Evolutionary conservation across 2,888 invertebrate genomes (phyloP), one percentile per base, ranked within the genome.

Genomic region (Opisthograptis luteolata): DNA sequence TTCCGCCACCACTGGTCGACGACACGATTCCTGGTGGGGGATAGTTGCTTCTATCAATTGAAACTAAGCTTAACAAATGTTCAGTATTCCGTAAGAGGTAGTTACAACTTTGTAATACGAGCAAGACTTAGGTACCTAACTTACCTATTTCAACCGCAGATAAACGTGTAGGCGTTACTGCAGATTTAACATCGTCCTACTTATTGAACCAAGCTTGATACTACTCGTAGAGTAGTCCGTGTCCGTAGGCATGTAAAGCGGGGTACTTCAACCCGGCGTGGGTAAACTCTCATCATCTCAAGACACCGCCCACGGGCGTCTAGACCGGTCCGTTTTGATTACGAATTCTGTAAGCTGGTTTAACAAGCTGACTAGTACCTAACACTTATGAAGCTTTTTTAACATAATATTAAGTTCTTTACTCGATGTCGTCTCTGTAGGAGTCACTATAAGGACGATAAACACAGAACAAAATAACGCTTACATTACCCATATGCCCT

Each of bases 321-420:
- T 41, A 48, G 59, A 62, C 62, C 62, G 62, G 62, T 62, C 55
- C 36, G 22, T 43, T 28, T 19, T 44, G 36, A 53, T 54, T 62
- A 62, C 40, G 53, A 48, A 58, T 58, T 56, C 58, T 57, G 43
- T 48, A 54, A 59, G 55, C 57, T 57, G 53, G 55, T 54, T 42
- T 32, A 50, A 59, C 59, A 31, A 51, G 47, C 55, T 22, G 8
- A 40, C 34, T 41, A 35, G 22, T 28, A n/a, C n/a, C n/a, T n/a
- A 28, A 48, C 41, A 39, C 42, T 34, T 49, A 32, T 42, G 19
- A 30, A 48, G 43, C 42, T 37, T 34, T 32, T 48, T 47, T n/a
- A n/a, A n/a, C n/a, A n/a, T n/a, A n/a, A n/a, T n/a, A n/a, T n/a
- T n/a, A n/a, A n/a, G n/a, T n/a, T n/a, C n/a, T n/a, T n/a, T n/a